Base-by-base conservation (phyloP, 1,140 invertebrate genomes). In the Drosophila sulfurigaster region DNA sequence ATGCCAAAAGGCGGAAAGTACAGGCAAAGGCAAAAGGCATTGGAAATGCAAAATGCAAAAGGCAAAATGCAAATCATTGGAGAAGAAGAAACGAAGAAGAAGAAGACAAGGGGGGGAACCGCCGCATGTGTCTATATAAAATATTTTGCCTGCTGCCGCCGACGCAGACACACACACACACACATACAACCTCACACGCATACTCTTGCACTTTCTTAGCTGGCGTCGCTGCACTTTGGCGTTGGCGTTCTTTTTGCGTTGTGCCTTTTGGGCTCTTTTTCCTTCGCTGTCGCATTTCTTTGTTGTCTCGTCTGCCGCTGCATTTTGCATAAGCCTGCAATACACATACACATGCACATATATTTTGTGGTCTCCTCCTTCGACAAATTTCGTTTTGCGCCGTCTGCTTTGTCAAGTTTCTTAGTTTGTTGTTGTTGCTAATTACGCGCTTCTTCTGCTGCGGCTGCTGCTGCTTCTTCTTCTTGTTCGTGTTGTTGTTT, bases 1-100 rank as follows among this genome's bases (percentile, higher is more conserved):
- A 87, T 86, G 82, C 72, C 82, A 88, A 82, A 88, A 88, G 48
- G 83, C 80, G 63, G 79, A 88, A 88, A 89, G 83, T 89, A 88
- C 83, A 88, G 85, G 85, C 82, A 38, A 38, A 38, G 82, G 68
- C 82, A 32, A 66, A 66, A 72, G 62, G 70, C 62, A 72, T 41
- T 65, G 69, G 16, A 65, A 71, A 65, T 71, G 69, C 68, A 70
- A 70, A 52, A 74, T 48, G 35, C 65, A 62, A 69, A 74, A 60
- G 46, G 57, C 8, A 28, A 69, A 60, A 68, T 54, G 51, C n/a
- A 63, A 69, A 35, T 51, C 63, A 25, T 25, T 25, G 20, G 20
- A 25, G 20, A 25, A 4, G 20, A 20, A 20, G 43, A 68, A 68
- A 52, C 52, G 57, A 48, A 16, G 48, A 38, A 69, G 54, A 5